Base-by-base conservation (phyloP, 2,797 vertebrate genomes). In the Petrocephalus sullivani region DNA sequence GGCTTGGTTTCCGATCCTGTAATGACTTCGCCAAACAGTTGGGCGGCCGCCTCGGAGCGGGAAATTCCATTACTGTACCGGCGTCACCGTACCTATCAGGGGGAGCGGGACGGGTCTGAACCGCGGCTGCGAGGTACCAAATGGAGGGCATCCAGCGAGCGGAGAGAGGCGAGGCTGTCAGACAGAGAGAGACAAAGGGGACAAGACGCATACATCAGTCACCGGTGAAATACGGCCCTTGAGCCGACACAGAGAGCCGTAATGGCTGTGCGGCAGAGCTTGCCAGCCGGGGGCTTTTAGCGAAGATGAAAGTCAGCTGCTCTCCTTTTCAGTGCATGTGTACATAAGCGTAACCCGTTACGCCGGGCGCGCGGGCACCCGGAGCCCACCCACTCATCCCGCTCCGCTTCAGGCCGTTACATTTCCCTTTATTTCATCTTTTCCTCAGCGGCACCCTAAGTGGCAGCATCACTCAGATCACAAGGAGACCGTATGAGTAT, bases 271-370 rank as follows among this genome's bases (percentile, higher is more conserved):
- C 90, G 91, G 57, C 88, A 87, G 87, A 88, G 90, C 87, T 16
- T 90, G 94, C 93, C 93, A 94, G 90, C 89, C 60, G 61, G 89
- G 78, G 90, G 90, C 90, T 93, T 93, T 94, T 90, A 93, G 91
- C 89, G 89, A 88, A 90, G 91, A 92, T 91, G 89, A 92, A 93
- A 93, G 93, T 87, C 90, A 94, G 93, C 92, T 46, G 90, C 91
- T 89, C 9, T 89, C 89, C 88, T 90, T 90, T 88, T 87, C 91
- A 19, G 28, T 71, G 41, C 41, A 86, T 33, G 14, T 23, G 89
- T 0, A 87, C 89, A 90, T 91, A 91, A 92, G 91, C 90, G 89
- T 89, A 57, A 88, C 85, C 87, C 33, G 21, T 71, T 90, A 92
- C 46, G 87, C 75, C 87, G 91, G 90, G 89, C 90, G 90, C 58